Base-by-base conservation (phyloP, 2,888 invertebrate genomes). In the Linnaemya vulpina region DNA sequence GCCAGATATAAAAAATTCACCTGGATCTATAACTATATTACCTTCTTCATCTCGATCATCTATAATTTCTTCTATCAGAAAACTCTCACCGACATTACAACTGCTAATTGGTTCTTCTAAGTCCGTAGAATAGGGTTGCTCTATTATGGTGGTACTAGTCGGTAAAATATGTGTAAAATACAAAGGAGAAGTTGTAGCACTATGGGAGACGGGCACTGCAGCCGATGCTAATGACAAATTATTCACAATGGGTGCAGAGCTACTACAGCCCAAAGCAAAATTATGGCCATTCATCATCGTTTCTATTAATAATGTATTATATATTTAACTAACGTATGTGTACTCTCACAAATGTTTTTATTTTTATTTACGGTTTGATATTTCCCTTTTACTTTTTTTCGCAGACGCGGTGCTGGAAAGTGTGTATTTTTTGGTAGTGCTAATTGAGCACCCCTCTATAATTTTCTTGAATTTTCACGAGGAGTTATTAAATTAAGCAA, bases 21-120 rank as follows among this genome's bases (percentile, higher is more conserved):
- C 90, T 0, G 88, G 88, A 55, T 90, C 90, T 7, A 90, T 88
- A 1, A 90, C 91, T 81, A 90, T 90, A 46, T 90, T 90, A 15
- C 89, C 87, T 40, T 90, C 91, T 73, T 90, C 91, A 68, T 90
- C 91, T 10, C 90, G 90, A 58, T 90, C 91, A 76, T 90, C 90
- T 49, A 91, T 88, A 38, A 90, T 90, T 86, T 90, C 90, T 70
- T 90, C 90, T 38, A 90, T 90, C 3, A 90, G 83, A 71, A 89
- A 90, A 81, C 89, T 90, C 62, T 91, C 90, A 35, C 87, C 89
- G 40, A 89, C 90, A 7, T 89, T 86, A 67, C 82, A 79, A 25
- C 89, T 88, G 9, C 87, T 87, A 73, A 90, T 88, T 51, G 87
- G 89, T 13, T 90, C 90, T 60, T 90, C 89, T 55, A 90, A 51